Evolutionary conservation across 2,888 invertebrate genomes (phyloP).

Genomic region (Pristionchus exspectatus): DNA sequence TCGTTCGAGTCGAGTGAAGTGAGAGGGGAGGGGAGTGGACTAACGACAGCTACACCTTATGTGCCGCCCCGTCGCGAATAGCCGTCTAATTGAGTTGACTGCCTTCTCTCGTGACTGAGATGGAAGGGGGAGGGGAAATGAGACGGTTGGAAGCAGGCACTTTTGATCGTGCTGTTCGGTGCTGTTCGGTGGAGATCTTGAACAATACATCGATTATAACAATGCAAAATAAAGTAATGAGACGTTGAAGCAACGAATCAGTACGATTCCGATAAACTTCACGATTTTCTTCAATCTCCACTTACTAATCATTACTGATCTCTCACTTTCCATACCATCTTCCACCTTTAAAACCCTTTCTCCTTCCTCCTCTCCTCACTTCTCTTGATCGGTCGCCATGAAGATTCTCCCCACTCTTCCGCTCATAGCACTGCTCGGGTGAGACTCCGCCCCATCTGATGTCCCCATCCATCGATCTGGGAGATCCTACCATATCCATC

Average conservation of each 20-base stretch:
- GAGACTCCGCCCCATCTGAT: background rate
- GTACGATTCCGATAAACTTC: background rate
- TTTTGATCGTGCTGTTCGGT: background rate
- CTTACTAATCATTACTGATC: background rate
- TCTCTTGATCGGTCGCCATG: background rate
- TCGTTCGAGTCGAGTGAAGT: background rate
- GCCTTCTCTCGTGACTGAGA: background rate
- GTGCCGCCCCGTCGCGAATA: background rate
- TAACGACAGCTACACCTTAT: background rate
- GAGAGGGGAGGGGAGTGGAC: background rate
- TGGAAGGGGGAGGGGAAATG: background rate
- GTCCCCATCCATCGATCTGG: background rate
- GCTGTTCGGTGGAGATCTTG: background rate
- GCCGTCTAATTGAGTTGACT: slow-evolving; percentile 25
- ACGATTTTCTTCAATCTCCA: background rate
- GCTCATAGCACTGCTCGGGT: background rate
- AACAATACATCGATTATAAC: background rate
- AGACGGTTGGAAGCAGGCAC: background rate
- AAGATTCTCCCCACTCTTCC: background rate
- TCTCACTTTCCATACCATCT: background rate
- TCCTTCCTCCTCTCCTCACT: background rate
- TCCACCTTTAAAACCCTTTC: background rate
- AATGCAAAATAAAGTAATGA: too few species aligned
- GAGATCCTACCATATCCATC: background rate
- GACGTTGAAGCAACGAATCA: background rate